Evolutionary conservation across 2,113 vertebrate species (phyloP).

Genomic region (Myxocyprinus asiaticus): DNA sequence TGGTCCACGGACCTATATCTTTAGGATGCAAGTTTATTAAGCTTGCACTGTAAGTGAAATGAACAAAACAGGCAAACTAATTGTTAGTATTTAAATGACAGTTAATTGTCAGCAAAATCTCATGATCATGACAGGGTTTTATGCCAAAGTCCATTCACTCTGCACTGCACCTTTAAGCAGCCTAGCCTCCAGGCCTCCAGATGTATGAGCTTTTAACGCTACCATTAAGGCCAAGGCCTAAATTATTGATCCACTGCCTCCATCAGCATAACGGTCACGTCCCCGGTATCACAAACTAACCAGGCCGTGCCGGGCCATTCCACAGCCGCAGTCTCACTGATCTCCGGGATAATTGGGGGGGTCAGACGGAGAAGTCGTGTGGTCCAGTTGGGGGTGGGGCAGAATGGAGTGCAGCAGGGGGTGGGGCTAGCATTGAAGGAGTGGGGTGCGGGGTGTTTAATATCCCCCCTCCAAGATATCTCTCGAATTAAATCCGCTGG

Average conservation of each 20-base stretch:
- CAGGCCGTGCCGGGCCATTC: conserved; percentile 68
- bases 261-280: conserved; percentile 99
- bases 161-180: conserved; percentile 74
- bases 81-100: too few relatives aligned
- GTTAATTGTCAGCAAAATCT: too few relatives aligned
- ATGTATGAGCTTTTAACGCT: conserved; percentile 90
- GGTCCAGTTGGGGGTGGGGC: neutral
- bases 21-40: too few relatives aligned
- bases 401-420: neutral
- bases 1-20: too few relatives aligned
- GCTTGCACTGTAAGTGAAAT: too few relatives aligned
- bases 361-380: conserved; percentile 59
- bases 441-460: too few relatives aligned
- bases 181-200: conserved; percentile 73
- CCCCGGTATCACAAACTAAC: conserved; percentile 87
- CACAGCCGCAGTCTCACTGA: conserved; percentile 78
- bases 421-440: neutral
- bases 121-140: neutral
- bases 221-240: conserved; percentile 96
- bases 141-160: conserved; percentile 25
- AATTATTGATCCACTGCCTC: conserved; percentile 98
- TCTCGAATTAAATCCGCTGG: conserved; percentile 80
- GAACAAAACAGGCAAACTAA: too few relatives aligned
- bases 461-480: conserved; percentile 62
- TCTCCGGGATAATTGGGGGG: conserved; percentile 97